phyloP scores from a whole-genome alignment of 1,140 invertebrate species.

The Euwallacea similis region DNA sequence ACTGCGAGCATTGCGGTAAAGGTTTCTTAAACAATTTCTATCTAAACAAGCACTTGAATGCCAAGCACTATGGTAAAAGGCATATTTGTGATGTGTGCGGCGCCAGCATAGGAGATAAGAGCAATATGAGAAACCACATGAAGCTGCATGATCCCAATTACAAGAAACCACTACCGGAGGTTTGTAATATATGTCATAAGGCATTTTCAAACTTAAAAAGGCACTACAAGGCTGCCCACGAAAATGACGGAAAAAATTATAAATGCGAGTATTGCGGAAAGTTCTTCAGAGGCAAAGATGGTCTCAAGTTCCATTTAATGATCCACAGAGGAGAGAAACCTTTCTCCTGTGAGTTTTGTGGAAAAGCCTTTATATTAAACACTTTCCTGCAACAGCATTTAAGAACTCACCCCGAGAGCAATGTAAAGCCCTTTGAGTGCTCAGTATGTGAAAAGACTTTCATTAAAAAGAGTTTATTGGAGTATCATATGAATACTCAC shows the following conservation, averaged over 20 bases:
- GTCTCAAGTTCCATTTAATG: conserved; percentile 33
- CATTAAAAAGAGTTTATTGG: conserved; percentile 54
- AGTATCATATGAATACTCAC: conserved; percentile 57
- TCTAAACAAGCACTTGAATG: conserved; percentile 23
- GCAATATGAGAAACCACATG: conserved; percentile 54
- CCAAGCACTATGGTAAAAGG: conserved; percentile 36
- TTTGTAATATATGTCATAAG: conserved; percentile 44
- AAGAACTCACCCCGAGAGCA: conserved; percentile 31
- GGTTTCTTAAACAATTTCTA: conserved; percentile 39
- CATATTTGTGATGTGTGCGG: conserved; percentile 60
- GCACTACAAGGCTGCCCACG: conserved; percentile 54
- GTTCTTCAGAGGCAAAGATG: conserved; percentile 28
- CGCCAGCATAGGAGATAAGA: conserved; percentile 70
- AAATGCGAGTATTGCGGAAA: conserved; percentile 34
- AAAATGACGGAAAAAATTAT: conserved; percentile 33
- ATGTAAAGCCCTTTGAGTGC: conserved; percentile 45
- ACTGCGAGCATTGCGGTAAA: conserved; percentile 43
- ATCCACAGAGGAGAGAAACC: conserved; percentile 34
- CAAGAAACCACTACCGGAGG: conserved; percentile 62
- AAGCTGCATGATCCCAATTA: conserved; percentile 61
- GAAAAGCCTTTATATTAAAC: conserved; percentile 28
- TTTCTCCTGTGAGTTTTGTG: conserved; percentile 32
- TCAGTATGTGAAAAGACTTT: conserved; percentile 58
- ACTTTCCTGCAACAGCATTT: conserved; percentile 34
- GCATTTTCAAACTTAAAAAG: conserved; percentile 57